Base-by-base conservation (phyloP, 2,113 vertebrate species). In the Pterocles gutturalis region DNA sequence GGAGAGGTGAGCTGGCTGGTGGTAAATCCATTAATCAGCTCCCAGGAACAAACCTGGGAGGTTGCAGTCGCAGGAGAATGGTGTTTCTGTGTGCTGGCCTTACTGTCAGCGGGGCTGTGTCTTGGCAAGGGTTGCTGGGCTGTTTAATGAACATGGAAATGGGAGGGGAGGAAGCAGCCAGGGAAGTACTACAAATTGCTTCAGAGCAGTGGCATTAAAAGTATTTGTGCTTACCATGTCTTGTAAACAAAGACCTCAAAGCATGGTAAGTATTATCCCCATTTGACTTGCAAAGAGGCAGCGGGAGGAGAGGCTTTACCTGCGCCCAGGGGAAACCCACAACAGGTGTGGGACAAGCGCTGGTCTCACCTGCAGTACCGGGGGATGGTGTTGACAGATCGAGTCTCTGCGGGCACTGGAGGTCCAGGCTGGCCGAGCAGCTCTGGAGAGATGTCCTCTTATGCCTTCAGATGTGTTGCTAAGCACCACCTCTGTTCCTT, bases 101-200 rank as follows among this genome's bases (percentile, higher is more conserved):
- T 75, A 60, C 61, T 87, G 48, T 58, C 38, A 45, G 88, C 9
- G 2, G 81, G 85, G 64, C 76, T 90, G 62, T 46, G 26, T 67
- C 80, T 94, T 96, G 95, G 96, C 95, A 89, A 60, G 34, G 55
- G 2, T 86, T 71, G 24, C 77, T 70, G 89, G 61, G 92, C 96
- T 94, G 88, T 95, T 94, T 96, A 92, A 92, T 66, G 90, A 94
- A 57, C 33, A 5, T 26, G 36, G 78, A 95, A 87, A 62, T 79
- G 71, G 83, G 92, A 95, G 79, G 62, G 69, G 83, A 96, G 93
- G 96, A 95, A 95, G 29, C 92, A 90, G 88, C 83, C 86, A 78
- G 88, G 76, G 72, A 96, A 95, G 86, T 41, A 19, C 79, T 96
- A 95, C 95, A 89, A 78, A 96, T 94, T 94, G 87, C 83, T 94